Conservation (phyloP, 1,140 invertebrate species). For the Leptonema lineaticorne region DNA sequence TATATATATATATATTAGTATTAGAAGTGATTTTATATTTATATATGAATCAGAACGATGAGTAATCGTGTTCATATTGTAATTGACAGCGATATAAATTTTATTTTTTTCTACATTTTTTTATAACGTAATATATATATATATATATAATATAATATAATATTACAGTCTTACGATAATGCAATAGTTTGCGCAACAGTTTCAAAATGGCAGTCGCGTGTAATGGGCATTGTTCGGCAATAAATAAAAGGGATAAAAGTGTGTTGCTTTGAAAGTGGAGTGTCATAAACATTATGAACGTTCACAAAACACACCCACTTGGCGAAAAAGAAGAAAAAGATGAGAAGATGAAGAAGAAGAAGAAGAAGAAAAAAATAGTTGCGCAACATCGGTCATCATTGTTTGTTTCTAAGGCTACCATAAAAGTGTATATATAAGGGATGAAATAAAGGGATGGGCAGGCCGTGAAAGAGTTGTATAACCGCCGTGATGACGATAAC, state of each 20-base stretch:
- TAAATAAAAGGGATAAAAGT: conserved; percentile 16
- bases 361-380: neutral
- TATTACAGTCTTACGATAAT: no score
- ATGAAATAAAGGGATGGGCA: neutral
- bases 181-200: conserved; percentile 3
- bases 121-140: no score
- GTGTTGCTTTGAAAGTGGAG: conserved; percentile 4
- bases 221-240: conserved; percentile 4
- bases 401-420: neutral
- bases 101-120: no score
- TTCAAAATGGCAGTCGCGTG: neutral
- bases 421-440: neutral
- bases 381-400: neutral
- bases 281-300: conserved; percentile 13
- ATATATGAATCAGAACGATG: no score
- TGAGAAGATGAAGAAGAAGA: neutral
- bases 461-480: neutral
- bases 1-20: no score
- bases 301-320: conserved; percentile 17
- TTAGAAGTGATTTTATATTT: no score
- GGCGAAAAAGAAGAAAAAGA: neutral
- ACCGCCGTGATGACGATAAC: neutral
- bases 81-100: no score
- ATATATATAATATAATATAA: no score
- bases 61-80: no score